Percentiles rank a stretch among this genome's conserved stretches.
phyloP scores from a whole-genome alignment of 2,797 vertebrate genomes.

The Rachycentron canadum region DNA sequence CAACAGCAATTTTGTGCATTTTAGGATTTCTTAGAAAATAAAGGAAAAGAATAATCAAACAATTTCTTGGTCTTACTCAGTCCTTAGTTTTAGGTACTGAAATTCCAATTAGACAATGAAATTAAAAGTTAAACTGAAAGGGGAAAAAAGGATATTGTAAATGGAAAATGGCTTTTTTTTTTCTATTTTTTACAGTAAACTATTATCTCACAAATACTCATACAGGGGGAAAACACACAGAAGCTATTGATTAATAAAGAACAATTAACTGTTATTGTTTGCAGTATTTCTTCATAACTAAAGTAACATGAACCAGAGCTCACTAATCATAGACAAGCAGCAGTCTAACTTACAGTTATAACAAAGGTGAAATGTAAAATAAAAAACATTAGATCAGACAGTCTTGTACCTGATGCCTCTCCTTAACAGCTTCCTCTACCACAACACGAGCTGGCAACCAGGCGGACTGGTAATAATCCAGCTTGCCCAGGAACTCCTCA shows the following conservation, averaged over 20 bases:
- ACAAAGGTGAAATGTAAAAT: neutral
- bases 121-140: neutral
- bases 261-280: neutral
- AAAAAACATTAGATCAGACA: neutral
- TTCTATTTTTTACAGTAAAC: neutral
- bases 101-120: neutral
- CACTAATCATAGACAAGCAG: neutral
- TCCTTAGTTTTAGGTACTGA: neutral
- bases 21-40: neutral
- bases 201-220: neutral
- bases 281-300: neutral
- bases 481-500: slow-evolving; percentile 90
- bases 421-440: slow-evolving; percentile 88
- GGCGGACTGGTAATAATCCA: slow-evolving; percentile 88
- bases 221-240: neutral
- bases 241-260: neutral
- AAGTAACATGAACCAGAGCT: neutral
- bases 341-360: neutral
- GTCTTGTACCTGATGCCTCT: slow-evolving; percentile 86
- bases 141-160: neutral
- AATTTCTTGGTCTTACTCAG: neutral
- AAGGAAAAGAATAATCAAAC: neutral
- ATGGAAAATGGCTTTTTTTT: too few relatives aligned
- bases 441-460: slow-evolving; percentile 92
- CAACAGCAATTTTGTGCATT: neutral